Conservation (phyloP, 2,113 vertebrate species). For the Nyctereutes procyonoides region DNA sequence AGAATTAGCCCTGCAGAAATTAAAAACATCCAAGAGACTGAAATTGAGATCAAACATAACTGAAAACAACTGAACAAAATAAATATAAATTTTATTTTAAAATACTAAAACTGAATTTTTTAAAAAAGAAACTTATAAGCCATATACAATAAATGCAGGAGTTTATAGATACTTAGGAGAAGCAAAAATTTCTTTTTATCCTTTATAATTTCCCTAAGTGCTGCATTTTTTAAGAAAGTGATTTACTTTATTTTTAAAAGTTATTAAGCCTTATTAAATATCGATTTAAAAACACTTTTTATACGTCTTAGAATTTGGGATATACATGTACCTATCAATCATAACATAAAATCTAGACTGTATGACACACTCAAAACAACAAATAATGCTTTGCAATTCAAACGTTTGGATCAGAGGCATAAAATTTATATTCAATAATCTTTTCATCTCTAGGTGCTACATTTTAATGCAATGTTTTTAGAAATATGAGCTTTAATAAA, state of each 20-base stretch:
- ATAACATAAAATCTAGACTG: not conserved
- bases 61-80: conserved; percentile 17
- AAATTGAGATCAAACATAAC: not conserved
- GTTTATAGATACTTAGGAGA: not conserved
- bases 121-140: not conserved
- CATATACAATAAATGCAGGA: not conserved
- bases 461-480: conserved; percentile 19
- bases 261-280: not conserved
- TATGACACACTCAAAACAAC: not conserved
- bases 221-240: not conserved
- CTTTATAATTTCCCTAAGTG: not conserved
- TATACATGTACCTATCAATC: not conserved
- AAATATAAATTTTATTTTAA: not conserved
- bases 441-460: not conserved
- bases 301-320: not conserved
- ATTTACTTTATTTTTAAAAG: not conserved
- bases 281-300: not conserved
- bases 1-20: conserved; percentile 8
- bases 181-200: not conserved
- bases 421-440: not conserved
- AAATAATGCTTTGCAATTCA: not conserved
- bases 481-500: conserved; percentile 8
- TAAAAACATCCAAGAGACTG: conserved; percentile 1
- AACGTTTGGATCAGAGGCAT: not conserved
- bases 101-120: not conserved